Evolutionary conservation across 1,140 invertebrate genomes (phyloP), one percentile per base, ranked within the genome.

Genomic region (Tetramorium parvispinum): DNA sequence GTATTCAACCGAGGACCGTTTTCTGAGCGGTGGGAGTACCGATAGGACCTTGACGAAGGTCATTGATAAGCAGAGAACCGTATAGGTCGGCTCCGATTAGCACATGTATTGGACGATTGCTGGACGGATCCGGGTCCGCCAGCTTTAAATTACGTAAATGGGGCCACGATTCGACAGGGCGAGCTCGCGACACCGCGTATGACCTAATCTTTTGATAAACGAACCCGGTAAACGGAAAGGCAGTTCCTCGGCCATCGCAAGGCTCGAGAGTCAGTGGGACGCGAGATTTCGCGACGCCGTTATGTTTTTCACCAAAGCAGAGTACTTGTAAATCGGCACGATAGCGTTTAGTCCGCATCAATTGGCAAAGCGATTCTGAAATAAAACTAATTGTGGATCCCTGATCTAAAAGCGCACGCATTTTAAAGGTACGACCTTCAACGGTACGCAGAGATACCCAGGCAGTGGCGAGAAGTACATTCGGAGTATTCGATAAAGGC

Each of bases 51-150:
- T 85, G 77, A 2, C 85, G 79, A 8, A 90, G n/a, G 6, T 57
- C 77, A 2, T 85, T 77, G 1, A 86, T 13, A n/a, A 90, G 16
- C 0, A 90, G 55, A 4, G 61, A 13, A 4, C 71, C 85, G 59
- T 87, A 87, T 4, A 87, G 18, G 21, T 87, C 87, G 0, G 87
- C 87, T 6, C 87, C 89, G 8, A 90, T 57, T 2, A 90, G 40
- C 1, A 87, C 13, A 6, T 85, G 43, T 24, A 87, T 86, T 2
- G 77, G 77, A 0, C 63, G 46, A 1, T 70, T 18, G 18, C 55
- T 83, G n/a, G 18, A 61, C 2, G 83, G 87, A 65, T 87, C 46
- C 0, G 78, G 86, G 51, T 91, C 87, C 2, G 87, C 89, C 0
- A 88, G 10, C 1, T 70, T 27, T n/a, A 90, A 27, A 3, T 85